These are phyloP conservation scores for Drosophila ambigua DNA, from an alignment of 1,140 invertebrate genomes.

Conservation along the genomic window DNA sequence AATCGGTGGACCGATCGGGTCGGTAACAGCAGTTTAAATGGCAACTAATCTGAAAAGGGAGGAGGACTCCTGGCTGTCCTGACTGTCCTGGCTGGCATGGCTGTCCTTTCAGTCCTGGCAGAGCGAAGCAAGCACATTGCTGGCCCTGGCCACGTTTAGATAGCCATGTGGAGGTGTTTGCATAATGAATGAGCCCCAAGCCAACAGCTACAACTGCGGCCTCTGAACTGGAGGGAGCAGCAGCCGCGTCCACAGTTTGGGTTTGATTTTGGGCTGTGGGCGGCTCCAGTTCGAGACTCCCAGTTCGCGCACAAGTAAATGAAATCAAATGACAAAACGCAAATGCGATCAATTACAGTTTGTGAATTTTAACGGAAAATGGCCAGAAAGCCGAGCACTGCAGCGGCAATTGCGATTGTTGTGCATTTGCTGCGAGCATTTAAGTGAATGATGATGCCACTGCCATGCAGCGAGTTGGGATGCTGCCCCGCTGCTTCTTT, in stretches of 20 bases:
- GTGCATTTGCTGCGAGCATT: constrained; percentile 54
- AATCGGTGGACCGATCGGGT: constrained; percentile 27
- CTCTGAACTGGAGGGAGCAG: constrained; percentile 39
- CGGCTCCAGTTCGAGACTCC: not conserved
- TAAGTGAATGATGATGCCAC: not conserved
- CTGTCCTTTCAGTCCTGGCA: not conserved
- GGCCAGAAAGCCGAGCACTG: constrained; percentile 9
- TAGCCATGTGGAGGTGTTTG: constrained; percentile 74
- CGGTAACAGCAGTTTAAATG: constrained; percentile 79
- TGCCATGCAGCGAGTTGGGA: not conserved
- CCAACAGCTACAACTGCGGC: constrained; percentile 53
- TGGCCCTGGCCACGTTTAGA: constrained; percentile 47
- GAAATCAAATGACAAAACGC: constrained; percentile 73
- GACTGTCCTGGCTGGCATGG: too few species aligned
- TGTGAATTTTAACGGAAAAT: constrained; percentile 66
- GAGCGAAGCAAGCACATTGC: constrained; percentile 5
- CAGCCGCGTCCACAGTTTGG: not conserved
- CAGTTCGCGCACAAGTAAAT: constrained; percentile 66
- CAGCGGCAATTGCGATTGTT: constrained; percentile 47
- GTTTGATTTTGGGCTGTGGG: constrained; percentile 5
- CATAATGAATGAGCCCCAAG: constrained; percentile 71
- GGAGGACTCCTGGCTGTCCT: constrained; percentile 23
- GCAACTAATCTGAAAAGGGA: constrained; percentile 77
- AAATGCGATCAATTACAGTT: constrained; percentile 80
- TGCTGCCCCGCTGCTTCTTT: constrained; percentile 1